Evolutionary conservation across 2,113 vertebrate species (phyloP).

Genomic region (Pseudonaja textilis): DNA sequence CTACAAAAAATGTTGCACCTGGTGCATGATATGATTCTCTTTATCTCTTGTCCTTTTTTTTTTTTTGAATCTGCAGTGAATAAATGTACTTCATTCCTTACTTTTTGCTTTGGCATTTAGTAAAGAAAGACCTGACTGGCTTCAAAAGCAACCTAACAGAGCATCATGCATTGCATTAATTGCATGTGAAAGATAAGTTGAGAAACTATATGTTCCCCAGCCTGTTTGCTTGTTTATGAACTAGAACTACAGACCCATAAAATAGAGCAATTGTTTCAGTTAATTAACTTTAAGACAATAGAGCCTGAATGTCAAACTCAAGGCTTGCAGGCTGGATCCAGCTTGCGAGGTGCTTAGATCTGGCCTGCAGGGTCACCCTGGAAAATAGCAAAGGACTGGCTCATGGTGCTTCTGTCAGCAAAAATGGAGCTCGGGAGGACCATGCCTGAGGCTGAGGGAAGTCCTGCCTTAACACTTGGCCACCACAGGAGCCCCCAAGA

Average conservation of each 20-base stretch:
- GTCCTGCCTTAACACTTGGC: no score
- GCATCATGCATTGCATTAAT: slow-evolving; percentile 34
- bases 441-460: no score
- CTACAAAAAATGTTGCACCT: background rate
- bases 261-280: slow-evolving; percentile 60
- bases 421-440: no score
- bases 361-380: no score
- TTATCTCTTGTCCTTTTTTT: background rate
- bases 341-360: no score
- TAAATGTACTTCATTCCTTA: slow-evolving; percentile 20
- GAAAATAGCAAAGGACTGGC: no score
- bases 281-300: slow-evolving; percentile 57
- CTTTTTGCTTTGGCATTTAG: slow-evolving; percentile 11
- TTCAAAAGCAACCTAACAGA: slow-evolving; percentile 28
- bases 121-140: slow-evolving; percentile 40
- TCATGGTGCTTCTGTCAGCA: no score
- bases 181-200: slow-evolving; percentile 31
- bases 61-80: slow-evolving; percentile 28
- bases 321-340: no score
- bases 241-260: slow-evolving; percentile 62
- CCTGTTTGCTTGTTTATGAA: slow-evolving; percentile 52
- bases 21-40: slow-evolving; percentile 9
- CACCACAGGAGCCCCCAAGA: no score
- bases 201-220: slow-evolving; percentile 24
- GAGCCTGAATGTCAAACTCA: background rate